Evolutionary conservation across 2,113 vertebrate species (phyloP).

Genomic region (Poeciliopsis prolifica): DNA sequence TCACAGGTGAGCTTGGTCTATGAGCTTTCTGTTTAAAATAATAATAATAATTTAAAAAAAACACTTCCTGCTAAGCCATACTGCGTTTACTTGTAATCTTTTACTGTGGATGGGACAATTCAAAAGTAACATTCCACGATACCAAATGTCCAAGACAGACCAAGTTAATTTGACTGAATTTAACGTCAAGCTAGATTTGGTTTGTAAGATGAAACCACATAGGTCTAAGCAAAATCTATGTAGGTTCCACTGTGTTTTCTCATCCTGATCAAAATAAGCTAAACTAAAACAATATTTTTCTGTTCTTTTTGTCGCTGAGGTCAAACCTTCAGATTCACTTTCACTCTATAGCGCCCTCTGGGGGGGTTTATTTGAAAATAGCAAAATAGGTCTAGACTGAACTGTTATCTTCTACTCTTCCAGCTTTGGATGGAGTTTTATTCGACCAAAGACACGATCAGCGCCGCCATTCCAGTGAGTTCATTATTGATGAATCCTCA

Average conservation of each 20-base stretch:
- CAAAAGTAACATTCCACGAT: not conserved
- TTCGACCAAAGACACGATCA: conserved; percentile 89
- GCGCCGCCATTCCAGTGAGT: conserved; percentile 95
- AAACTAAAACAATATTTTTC: too few relatives aligned
- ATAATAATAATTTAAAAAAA: not conserved
- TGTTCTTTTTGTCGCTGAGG: too few relatives aligned
- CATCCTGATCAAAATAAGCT: too few relatives aligned
- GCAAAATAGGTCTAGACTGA: not conserved
- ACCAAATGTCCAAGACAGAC: too few relatives aligned
- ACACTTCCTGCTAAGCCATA: not conserved
- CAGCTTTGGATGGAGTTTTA: conserved; percentile 95
- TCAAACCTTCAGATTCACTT: too few relatives aligned
- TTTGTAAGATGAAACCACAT: too few relatives aligned
- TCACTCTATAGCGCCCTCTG: not conserved
- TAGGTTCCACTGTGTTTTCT: too few relatives aligned
- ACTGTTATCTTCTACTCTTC: conserved; percentile 19
- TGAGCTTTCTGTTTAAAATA: not conserved
- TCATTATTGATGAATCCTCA: not conserved
- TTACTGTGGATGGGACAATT: not conserved
- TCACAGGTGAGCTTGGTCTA: conserved; percentile 81
- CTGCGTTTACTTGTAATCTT: too few relatives aligned
- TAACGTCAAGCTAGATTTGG: too few relatives aligned
- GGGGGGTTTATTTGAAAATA: not conserved
- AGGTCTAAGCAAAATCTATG: too few relatives aligned
- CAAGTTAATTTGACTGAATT: too few relatives aligned